phyloP scores from a whole-genome alignment of 1,140 invertebrate genomes.

The Drosophila erecta region DNA sequence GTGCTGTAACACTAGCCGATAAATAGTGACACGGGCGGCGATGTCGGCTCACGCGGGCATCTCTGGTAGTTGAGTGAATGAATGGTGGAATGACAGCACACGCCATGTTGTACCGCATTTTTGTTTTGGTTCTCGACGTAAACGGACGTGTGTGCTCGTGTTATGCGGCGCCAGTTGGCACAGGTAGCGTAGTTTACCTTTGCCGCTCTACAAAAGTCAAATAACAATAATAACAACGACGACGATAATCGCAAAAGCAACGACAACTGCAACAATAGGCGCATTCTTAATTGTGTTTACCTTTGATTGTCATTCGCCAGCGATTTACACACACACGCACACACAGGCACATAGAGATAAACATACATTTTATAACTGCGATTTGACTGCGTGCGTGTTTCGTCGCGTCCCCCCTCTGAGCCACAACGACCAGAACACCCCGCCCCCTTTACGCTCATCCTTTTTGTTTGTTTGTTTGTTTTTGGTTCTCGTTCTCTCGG shows the following conservation, averaged over 20 bases:
- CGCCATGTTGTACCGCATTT: conserved; percentile 17
- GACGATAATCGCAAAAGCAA: conserved; percentile 8
- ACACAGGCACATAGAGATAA: neutral
- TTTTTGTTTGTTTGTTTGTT: conserved; percentile 45
- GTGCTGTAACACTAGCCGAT: neutral
- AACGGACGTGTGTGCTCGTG: conserved; percentile 24
- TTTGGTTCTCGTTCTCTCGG: conserved; percentile 38
- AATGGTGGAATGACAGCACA: conserved; percentile 1
- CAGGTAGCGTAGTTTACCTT: conserved; percentile 28
- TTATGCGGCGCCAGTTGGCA: conserved; percentile 28
- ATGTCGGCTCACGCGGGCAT: neutral
- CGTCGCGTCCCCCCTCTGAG: conserved; percentile 1
- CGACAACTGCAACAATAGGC: conserved; percentile 28
- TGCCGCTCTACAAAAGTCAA: conserved; percentile 28
- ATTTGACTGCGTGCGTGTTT: conserved; percentile 15
- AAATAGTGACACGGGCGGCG: neutral
- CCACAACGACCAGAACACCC: too few relatives aligned
- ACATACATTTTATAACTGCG: conserved; percentile 31
- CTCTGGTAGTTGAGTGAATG: neutral
- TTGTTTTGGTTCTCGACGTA: conserved; percentile 31
- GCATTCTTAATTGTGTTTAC: conserved; percentile 39
- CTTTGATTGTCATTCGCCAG: conserved; percentile 19
- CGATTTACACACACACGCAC: neutral
- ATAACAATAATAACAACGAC: conserved; percentile 13
- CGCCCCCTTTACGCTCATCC: neutral